Evolutionary conservation across 2,797 vertebrate genomes (phyloP).

Genomic region (Manis javanica): DNA sequence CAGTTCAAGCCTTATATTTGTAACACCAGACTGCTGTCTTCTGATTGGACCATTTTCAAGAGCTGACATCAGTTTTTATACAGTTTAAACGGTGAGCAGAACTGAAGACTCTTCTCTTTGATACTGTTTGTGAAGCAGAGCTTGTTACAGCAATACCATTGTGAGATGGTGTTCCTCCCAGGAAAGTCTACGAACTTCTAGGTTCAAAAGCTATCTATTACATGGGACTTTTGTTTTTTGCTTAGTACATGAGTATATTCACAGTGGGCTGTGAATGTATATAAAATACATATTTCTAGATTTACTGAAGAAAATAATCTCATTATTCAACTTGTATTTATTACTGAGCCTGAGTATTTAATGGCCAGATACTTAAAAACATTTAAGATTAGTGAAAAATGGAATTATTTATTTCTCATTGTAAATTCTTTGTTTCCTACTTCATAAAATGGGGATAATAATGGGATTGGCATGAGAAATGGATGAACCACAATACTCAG

Average conservation of each 20-base stretch:
- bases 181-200: neutral
- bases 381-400: neutral
- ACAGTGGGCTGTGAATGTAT: neutral
- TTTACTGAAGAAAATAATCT: slow-evolving; percentile 2
- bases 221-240: neutral
- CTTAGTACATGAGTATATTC: neutral
- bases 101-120: neutral
- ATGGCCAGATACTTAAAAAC: neutral
- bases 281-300: neutral
- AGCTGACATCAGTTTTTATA: neutral
- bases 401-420: neutral
- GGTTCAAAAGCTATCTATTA: neutral
- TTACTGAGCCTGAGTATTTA: neutral
- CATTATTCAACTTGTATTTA: neutral
- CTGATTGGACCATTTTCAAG: slow-evolving; percentile 44
- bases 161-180: neutral
- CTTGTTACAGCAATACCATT: neutral
- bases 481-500: neutral
- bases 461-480: neutral
- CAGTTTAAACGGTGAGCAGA: slow-evolving; percentile 68
- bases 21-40: slow-evolving; percentile 52
- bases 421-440: neutral
- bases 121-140: neutral
- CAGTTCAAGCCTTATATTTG: slow-evolving; percentile 10
- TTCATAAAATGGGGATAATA: neutral